Percentiles rank a stretch among this genome's conserved stretches.
Evolutionary conservation across 2,888 invertebrate species (phyloP).

Genomic region (Neria commutata): DNA sequence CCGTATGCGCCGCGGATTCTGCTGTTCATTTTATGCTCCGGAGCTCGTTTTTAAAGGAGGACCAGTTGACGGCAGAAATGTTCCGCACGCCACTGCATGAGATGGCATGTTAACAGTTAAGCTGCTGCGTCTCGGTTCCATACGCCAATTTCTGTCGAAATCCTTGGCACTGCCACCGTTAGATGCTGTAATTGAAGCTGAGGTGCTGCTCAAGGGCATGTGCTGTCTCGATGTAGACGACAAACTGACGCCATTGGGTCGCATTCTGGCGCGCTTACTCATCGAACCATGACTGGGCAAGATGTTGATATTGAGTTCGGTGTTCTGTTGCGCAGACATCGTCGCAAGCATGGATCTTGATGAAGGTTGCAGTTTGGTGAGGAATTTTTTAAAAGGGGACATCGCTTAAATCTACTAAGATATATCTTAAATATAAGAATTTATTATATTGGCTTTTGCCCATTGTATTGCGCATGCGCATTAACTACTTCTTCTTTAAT

Average conservation of each 20-base stretch:
- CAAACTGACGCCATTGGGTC: conserved; percentile 90
- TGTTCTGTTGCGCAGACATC: conserved; percentile 89
- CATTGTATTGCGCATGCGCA: too few species aligned
- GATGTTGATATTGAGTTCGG: conserved; percentile 94
- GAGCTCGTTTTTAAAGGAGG: conserved; percentile 83
- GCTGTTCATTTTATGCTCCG: conserved; percentile 94
- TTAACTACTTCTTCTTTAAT: too few species aligned
- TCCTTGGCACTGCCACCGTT: conserved; percentile 96
- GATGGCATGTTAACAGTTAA: conserved; percentile 86
- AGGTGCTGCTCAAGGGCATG: conserved; percentile 82
- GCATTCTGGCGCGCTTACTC: conserved; percentile 90
- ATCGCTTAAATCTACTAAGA: too few species aligned
- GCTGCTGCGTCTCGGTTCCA: conserved; percentile 85
- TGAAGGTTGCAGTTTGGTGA: too few species aligned
- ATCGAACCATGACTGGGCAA: conserved; percentile 96
- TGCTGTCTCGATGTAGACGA: conserved; percentile 87
- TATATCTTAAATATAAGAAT: too few species aligned
- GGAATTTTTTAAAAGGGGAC: too few species aligned
- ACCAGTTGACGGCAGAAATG: conserved; percentile 96
- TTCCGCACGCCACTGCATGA: conserved; percentile 97
- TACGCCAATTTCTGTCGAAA: conserved; percentile 94
- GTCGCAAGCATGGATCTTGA: conserved; percentile 91
- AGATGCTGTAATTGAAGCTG: conserved; percentile 97
- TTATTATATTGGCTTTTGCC: too few species aligned
- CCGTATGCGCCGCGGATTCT: conserved; percentile 91